Evolutionary conservation across 2,113 vertebrate species (phyloP).

Genomic region (Anolis carolinensis): DNA sequence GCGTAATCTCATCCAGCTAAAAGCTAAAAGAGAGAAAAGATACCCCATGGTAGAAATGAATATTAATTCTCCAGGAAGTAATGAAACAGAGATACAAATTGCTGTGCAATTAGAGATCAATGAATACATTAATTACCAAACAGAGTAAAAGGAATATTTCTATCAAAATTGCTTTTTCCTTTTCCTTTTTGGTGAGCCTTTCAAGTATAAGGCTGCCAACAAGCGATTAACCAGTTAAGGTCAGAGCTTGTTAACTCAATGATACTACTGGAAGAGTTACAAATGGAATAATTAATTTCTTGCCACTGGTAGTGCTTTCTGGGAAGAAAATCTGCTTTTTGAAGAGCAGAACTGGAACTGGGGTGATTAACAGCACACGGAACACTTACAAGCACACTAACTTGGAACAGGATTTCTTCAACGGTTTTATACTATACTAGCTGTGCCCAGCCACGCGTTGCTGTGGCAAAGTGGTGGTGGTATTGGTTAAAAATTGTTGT

Average conservation of each 20-base stretch:
- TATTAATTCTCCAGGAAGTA: conserved; percentile 33
- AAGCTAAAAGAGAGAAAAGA: background rate
- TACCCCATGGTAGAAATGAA: conserved; percentile 14
- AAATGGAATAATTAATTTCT: conserved; percentile 42
- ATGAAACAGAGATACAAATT: conserved; percentile 29
- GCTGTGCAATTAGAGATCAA: conserved; percentile 28
- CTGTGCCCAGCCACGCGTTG: background rate
- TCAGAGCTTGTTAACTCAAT: background rate
- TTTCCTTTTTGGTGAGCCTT: background rate
- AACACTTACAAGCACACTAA: conserved; percentile 1
- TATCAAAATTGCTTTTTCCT: background rate
- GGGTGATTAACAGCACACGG: background rate
- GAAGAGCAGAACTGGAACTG: background rate
- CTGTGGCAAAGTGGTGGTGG: too few relatives aligned
- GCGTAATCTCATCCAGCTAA: conserved; percentile 27
- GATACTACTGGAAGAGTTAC: conserved; percentile 26
- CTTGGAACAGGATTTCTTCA: background rate
- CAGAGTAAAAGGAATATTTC: conserved; percentile 12
- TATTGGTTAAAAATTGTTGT: too few relatives aligned
- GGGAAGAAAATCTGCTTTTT: conserved; percentile 41
- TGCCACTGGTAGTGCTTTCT: conserved; percentile 2
- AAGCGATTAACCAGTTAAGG: conserved; percentile 32
- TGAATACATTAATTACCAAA: conserved; percentile 25
- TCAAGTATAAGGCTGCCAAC: background rate
- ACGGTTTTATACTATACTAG: background rate